Evolutionary conservation across 2,113 vertebrate genomes (phyloP), one percentile per base, ranked within the genome.

Genomic region (Pica pica): DNA sequence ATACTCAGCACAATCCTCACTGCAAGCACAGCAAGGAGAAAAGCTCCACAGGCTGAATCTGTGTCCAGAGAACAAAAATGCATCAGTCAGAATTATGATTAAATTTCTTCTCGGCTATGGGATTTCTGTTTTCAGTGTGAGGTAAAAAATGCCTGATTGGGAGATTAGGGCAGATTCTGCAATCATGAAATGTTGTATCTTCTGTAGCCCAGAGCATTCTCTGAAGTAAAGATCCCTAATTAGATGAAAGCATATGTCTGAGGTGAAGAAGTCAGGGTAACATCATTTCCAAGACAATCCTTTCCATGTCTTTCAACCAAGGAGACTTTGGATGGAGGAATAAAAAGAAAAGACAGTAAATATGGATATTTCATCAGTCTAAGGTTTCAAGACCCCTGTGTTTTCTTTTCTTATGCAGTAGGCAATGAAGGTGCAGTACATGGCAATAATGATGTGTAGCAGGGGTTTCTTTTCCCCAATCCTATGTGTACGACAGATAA

Each of bases 61-160:
- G 47, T 80, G 70, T 77, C 68, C 78, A 75, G 75, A 90, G 70
- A 92, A 73, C 52, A 82, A 71, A 87, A 82, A 79, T 41, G 35
- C 63, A 91, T 65, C 59, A 84, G 53, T 27, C 69, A 94, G 93
- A 96, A 83, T 85, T 77, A 59, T 3, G 13, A 69, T 6, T 83
- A 87, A 50, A 70, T 84, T 80, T 87, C 63, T 75, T 70, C 71
- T 76, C 76, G 30, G 35, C 90, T 91, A 63, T 61, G 69, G 84
- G 61, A 96, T 96, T 97, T 94, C 67, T 91, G 52, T 31, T 97
- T 96, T 92, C 68, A 69, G 64, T 44, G 65, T 52, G 76, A 91
- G 47, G 81, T 78, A 94, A 91, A 49, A 74, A 94, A 89, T 82
- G 42, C 39, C 77, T 69, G 63, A 89, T 90, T 94, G 94, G 88